Conservation (phyloP, 2,113 vertebrate species). For the Machaerirhynchus nigripectus region DNA sequence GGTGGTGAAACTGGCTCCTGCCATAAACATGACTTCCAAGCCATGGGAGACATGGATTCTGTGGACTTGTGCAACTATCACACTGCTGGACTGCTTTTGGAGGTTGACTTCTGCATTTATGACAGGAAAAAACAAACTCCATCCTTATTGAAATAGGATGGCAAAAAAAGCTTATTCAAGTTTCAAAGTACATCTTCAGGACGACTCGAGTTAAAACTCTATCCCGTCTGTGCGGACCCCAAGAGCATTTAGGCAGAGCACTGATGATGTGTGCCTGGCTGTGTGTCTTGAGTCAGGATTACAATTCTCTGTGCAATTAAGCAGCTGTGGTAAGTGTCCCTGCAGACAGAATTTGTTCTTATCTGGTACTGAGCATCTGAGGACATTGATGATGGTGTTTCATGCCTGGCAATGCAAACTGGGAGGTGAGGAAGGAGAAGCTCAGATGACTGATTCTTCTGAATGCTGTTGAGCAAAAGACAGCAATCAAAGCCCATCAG, state of each 20-base stretch:
- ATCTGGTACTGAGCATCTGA: neutral
- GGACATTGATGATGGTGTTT: neutral
- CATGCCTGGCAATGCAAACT: neutral
- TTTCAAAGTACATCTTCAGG: neutral
- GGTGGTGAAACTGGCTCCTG: neutral
- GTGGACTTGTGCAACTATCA: neutral
- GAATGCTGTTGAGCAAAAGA: neutral
- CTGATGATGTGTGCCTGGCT: neutral
- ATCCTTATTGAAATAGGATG: neutral
- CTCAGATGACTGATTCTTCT: neutral
- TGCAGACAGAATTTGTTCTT: neutral
- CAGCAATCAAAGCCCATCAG: neutral
- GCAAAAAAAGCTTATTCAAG: neutral
- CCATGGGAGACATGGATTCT: fast-evolving
- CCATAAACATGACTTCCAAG: neutral
- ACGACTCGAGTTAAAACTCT: neutral
- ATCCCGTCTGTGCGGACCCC: neutral
- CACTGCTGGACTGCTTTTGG: neutral
- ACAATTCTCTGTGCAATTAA: neutral
- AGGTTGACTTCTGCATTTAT: neutral
- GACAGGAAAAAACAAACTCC: neutral
- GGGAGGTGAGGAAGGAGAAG: neutral
- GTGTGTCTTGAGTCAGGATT: neutral
- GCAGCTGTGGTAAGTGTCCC: neutral
- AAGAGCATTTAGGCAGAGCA: neutral